Base-by-base conservation (phyloP, 53 echinoderm and acorn worm species). In the Henricia sp. region DNA sequence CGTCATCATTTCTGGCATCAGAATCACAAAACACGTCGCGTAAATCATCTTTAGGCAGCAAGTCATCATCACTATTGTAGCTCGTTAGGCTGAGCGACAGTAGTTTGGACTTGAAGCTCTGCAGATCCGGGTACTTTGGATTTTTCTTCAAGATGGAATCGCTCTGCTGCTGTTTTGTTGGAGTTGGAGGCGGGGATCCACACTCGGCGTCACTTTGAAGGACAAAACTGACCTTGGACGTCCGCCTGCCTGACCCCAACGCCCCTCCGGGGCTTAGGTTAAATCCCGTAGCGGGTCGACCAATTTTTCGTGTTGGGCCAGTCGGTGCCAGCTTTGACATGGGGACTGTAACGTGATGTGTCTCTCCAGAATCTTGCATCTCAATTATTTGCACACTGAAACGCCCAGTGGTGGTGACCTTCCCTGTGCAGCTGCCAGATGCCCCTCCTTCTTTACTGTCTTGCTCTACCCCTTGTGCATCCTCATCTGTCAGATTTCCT, bases 191-290 rank as follows among this genome's bases (percentile, higher is more conserved):
- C 5, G 8, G 3, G 37, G 55, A 76, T 4, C 37, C 10, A 37
- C 11, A 9, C 2, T 21, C 59, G 30, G 24, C 57, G 4, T 59
- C 76, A 0, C 13, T 17, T 8, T 76, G 76, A 59, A 76, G 32
- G 56, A 76, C 40, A 59, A 58, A 76, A 23, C 58, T 57, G 76
- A 76, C 76, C n/a, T 76, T 76, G 26, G 76, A 40, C 41, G 38
- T 10, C 28, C 76, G 39, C 14, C 76, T 58, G 24, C 27, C 26
- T 19, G 58, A 12, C 56, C 41, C 29, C 4, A 46, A 14, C 14
- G 12, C 55, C 23, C 17, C 26, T 27, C 76, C 58, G 2, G 76
- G 37, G 40, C 42, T 38, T 5, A 56, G 39, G 38, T 58, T 26
- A 41, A 57, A 58, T 16, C 57, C n/a, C 13, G 58, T 59, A 17